phyloP scores from a whole-genome alignment of 2,113 vertebrate genomes.

The Myrmecophaga tridactyla region DNA sequence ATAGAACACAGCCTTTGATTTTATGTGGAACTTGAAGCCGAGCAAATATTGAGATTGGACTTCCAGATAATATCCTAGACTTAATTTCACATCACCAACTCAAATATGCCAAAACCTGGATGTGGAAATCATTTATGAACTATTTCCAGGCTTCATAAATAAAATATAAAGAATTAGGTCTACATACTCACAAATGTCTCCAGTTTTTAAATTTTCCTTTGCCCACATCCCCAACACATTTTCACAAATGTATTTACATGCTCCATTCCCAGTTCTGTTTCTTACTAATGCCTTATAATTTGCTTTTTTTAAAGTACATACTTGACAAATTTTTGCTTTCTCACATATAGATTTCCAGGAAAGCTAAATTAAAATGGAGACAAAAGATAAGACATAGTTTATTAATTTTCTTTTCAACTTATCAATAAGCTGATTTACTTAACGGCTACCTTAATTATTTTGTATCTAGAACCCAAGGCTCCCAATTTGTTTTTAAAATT shows the following conservation, averaged over 20 bases:
- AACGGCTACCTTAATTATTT: background rate
- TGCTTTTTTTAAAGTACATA: background rate
- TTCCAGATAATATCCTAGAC: background rate
- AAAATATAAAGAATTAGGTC: background rate
- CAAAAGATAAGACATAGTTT: background rate
- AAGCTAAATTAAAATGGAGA: slow-evolving; percentile 34
- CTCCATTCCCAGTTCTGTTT: background rate
- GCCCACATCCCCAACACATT: background rate
- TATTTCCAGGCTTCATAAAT: background rate
- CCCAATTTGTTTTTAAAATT: slow-evolving; percentile 6
- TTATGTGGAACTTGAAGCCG: background rate
- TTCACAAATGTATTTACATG: background rate
- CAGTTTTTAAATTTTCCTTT: background rate
- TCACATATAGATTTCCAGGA: background rate
- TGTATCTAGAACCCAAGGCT: background rate
- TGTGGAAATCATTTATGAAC: background rate
- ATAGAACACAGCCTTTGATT: background rate
- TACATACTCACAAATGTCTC: background rate
- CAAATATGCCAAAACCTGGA: background rate
- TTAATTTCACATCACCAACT: background rate
- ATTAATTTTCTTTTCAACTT: slow-evolving; percentile 28
- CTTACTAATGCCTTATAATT: background rate
- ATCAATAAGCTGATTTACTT: background rate
- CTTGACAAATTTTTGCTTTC: background rate
- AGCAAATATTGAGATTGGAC: background rate